Conservation (phyloP, 2,113 vertebrate species). For the Rhadina sibilatrix region DNA sequence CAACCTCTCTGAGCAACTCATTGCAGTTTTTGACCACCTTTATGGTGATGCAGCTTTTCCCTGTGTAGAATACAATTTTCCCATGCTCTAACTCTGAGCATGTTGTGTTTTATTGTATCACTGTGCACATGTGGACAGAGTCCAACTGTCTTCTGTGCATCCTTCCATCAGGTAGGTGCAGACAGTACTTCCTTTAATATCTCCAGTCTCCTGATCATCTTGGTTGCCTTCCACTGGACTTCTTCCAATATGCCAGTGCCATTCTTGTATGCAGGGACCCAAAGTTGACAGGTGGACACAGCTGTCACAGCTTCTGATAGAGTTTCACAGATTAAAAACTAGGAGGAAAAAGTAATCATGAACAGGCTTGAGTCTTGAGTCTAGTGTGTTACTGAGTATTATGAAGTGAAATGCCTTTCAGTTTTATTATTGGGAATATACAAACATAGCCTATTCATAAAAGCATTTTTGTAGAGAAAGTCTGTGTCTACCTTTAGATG, state of each 20-base stretch:
- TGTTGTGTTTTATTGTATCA: accelerated
- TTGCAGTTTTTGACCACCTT: not conserved
- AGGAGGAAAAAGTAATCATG: not conserved
- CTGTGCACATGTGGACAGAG: not conserved
- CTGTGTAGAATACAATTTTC: not conserved
- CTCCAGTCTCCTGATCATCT: not conserved
- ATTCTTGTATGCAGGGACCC: accelerated
- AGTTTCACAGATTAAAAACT: not conserved
- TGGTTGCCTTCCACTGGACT: not conserved
- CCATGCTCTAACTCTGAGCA: not conserved
- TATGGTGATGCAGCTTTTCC: not conserved
- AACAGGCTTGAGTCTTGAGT: not conserved
- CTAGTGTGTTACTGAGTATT: not conserved
- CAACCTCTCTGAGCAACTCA: not conserved
- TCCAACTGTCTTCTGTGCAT: not conserved
- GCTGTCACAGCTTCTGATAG: not conserved
- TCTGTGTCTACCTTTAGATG: not conserved
- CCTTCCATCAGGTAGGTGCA: not conserved
- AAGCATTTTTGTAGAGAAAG: not conserved
- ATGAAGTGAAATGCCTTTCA: not conserved
- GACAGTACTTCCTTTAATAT: not conserved
- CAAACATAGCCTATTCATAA: not conserved
- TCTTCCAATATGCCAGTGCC: not conserved
- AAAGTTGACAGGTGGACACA: not conserved
- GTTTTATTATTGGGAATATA: not conserved